These are phyloP conservation scores for Protonibea diacanthus DNA, from an alignment of 2,797 vertebrate genomes.

Conservation along the genomic window DNA sequence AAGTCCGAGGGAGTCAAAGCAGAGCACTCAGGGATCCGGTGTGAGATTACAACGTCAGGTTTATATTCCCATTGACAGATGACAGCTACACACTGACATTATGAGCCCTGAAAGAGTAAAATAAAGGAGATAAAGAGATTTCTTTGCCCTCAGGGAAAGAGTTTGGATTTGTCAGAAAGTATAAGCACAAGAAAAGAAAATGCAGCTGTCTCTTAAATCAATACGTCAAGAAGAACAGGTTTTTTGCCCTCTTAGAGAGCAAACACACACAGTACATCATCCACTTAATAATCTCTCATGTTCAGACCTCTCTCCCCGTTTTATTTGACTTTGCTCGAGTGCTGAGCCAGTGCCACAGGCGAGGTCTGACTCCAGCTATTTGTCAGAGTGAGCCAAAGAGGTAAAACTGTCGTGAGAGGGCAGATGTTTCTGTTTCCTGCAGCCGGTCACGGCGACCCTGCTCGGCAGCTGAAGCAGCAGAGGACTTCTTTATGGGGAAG, in stretches of 20 bases:
- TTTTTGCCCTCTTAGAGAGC: constrained; percentile 30
- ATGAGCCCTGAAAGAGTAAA: constrained; percentile 29
- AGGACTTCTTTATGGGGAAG: background rate
- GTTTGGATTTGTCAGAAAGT: constrained; percentile 18
- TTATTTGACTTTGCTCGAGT: constrained; percentile 63
- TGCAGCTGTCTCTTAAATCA: constrained; percentile 39
- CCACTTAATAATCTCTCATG: constrained; percentile 57
- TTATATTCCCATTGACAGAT: constrained; percentile 35
- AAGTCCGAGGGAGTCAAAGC: constrained; percentile 15
- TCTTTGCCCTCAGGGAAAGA: constrained; percentile 33
- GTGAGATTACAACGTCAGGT: constrained; percentile 15
- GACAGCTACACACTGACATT: constrained; percentile 20
- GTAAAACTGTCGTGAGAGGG: constrained; percentile 35
- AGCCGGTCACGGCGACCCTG: constrained; percentile 26
- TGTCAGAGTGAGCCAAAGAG: constrained; percentile 53
- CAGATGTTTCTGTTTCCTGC: constrained; percentile 48
- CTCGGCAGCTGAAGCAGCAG: background rate
- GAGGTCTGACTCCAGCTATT: constrained; percentile 61
- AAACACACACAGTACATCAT: constrained; percentile 56
- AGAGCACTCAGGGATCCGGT: background rate
- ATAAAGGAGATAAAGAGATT: constrained; percentile 47
- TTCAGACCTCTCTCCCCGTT: constrained; percentile 36
- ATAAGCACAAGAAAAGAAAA: constrained; percentile 39
- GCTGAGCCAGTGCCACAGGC: constrained; percentile 54
- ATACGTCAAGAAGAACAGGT: constrained; percentile 4